Evolutionary conservation across 2,888 invertebrate species (phyloP).

Genomic region (Serrognathus titanus): DNA sequence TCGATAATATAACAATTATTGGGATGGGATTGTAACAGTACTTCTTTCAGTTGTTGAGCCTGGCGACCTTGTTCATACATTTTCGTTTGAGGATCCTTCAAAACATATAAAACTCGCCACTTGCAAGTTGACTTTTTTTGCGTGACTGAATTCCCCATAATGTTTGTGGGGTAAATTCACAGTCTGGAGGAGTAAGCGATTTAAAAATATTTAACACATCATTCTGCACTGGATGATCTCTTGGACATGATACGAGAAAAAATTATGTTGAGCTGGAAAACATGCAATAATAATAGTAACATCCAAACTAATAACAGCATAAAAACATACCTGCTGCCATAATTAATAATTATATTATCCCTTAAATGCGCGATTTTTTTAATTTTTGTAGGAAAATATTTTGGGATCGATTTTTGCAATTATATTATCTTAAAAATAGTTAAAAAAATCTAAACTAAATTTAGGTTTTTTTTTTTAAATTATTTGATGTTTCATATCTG

Average conservation of each 20-base stretch:
- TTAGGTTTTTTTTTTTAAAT: background rate
- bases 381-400: background rate
- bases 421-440: background rate
- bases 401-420: no score
- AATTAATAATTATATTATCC: conserved; percentile 5
- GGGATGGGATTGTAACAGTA: no score
- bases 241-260: background rate
- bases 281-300: conserved; percentile 5
- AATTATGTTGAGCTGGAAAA: conserved; percentile 6
- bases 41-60: no score
- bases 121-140: conserved; percentile 5
- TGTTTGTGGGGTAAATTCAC: background rate
- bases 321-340: background rate
- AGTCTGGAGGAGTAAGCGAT: background rate
- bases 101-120: conserved; percentile 2
- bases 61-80: no score
- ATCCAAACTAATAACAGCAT: conserved; percentile 4
- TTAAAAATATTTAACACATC: conserved; percentile 4
- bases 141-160: conserved; percentile 5
- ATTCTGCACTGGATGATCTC: background rate
- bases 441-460: background rate
- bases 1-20: no score
- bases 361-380: background rate
- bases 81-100: background rate
- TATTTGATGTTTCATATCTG: background rate